Percentiles rank a stretch among this genome's conserved stretches.
These are phyloP conservation scores for Tenebrosternarchus preto DNA, from an alignment of 2,113 vertebrate species.

Conservation along the genomic window DNA sequence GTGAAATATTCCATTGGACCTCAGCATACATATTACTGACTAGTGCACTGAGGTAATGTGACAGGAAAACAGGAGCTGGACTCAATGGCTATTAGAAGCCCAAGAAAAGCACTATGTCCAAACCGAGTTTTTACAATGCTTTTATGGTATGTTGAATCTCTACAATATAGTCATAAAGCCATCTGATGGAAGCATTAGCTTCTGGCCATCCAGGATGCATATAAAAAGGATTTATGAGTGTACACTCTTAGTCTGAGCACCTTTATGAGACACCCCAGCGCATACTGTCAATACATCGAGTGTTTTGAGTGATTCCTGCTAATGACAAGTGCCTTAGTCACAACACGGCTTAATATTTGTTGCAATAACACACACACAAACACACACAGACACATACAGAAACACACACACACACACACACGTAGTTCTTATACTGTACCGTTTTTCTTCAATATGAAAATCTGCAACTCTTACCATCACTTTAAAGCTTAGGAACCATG, in stretches of 20 bases:
- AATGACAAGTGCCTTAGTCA: slow-evolving; percentile 4
- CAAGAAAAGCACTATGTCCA: slow-evolving; percentile 49
- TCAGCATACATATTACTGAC: slow-evolving; percentile 39
- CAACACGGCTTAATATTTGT: background rate
- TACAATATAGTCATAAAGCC: slow-evolving; percentile 74
- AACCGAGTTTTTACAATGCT: slow-evolving; percentile 65
- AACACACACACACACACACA: background rate
- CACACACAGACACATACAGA: background rate
- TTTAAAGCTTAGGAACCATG: too few relatives aligned
- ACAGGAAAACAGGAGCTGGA: slow-evolving; percentile 13
- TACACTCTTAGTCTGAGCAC: slow-evolving; percentile 72
- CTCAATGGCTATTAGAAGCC: slow-evolving; percentile 39
- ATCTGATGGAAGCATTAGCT: slow-evolving; percentile 75
- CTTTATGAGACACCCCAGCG: slow-evolving; percentile 72
- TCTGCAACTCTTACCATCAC: background rate
- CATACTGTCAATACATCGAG: slow-evolving; percentile 71
- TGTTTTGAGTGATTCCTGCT: slow-evolving; percentile 47
- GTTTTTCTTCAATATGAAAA: background rate
- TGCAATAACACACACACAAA: background rate
- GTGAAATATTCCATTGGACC: slow-evolving; percentile 20
- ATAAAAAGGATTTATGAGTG: slow-evolving; percentile 78
- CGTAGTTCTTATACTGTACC: background rate
- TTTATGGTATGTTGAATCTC: slow-evolving; percentile 63
- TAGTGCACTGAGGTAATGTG: slow-evolving; percentile 21
- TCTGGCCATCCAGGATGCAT: slow-evolving; percentile 73